These are phyloP conservation scores for Xestoiulus laeticollis DNA, from an alignment of 2,888 invertebrate genomes.

Conservation along the genomic window DNA sequence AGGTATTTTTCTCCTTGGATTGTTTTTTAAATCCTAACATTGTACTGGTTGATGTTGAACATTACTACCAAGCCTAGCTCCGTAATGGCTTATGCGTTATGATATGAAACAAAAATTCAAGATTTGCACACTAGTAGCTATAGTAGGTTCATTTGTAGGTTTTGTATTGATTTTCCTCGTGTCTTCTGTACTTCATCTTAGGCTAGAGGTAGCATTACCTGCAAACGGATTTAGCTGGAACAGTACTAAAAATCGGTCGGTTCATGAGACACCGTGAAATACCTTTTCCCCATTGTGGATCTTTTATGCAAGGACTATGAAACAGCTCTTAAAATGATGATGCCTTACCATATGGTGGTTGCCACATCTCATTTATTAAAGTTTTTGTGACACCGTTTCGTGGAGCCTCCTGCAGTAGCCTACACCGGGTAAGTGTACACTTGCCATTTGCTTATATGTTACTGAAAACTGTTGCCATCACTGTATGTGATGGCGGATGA, in stretches of 20 bases:
- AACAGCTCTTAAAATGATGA: not conserved
- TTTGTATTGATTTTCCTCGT: slow-evolving; percentile 31
- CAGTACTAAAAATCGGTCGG: slow-evolving; percentile 18
- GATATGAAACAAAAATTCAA: not conserved
- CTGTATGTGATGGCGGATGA: too few relatives aligned
- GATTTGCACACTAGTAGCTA: not conserved
- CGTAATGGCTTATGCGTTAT: not conserved
- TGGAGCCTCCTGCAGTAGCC: not conserved
- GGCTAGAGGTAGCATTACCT: slow-evolving; percentile 1
- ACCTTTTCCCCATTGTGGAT: not conserved
- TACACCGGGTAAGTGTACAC: not conserved
- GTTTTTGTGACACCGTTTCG: not conserved
- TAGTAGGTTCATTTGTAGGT: not conserved
- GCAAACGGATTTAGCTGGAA: slow-evolving; percentile 24
- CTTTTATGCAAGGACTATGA: not conserved
- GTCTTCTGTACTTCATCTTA: not conserved
- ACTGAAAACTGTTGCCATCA: too few relatives aligned
- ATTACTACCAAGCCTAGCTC: not conserved
- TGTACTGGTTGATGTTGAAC: not conserved
- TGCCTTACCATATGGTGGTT: not conserved
- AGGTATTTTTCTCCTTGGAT: too few relatives aligned
- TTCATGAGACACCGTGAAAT: not conserved
- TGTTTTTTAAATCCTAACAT: not conserved
- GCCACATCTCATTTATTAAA: not conserved
- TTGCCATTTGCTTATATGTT: too few relatives aligned